Evolutionary conservation across 2,888 invertebrate species (phyloP).

Genomic region (Stegana nigrithorax): DNA sequence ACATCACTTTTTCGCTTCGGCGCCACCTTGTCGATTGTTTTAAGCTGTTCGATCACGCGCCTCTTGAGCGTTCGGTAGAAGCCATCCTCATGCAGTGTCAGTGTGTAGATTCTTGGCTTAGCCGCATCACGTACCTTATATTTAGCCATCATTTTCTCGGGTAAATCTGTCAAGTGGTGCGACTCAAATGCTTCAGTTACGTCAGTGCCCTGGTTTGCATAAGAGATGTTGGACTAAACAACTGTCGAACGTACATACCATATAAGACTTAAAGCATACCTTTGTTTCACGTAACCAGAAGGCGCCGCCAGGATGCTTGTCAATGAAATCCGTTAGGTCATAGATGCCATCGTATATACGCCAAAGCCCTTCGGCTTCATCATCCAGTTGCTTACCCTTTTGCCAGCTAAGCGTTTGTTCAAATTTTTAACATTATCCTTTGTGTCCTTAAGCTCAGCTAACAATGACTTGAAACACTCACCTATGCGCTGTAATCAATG

Average conservation of each 20-base stretch:
- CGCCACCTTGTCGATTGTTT: conserved; percentile 69
- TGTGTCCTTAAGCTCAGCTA: too few relatives aligned
- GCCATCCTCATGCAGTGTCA: conserved; percentile 79
- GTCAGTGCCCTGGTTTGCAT: conserved; percentile 74
- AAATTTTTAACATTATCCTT: too few relatives aligned
- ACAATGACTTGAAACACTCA: conserved; percentile 26
- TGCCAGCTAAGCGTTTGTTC: conserved; percentile 76
- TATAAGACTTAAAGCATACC: too few relatives aligned
- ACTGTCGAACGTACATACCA: too few relatives aligned
- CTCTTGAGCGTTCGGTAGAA: conserved; percentile 80
- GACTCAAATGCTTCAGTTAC: conserved; percentile 84
- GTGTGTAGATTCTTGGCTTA: conserved; percentile 76
- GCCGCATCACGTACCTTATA: conserved; percentile 76
- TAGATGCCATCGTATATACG: conserved; percentile 82
- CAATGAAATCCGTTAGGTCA: conserved; percentile 83
- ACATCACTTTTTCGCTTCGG: conserved; percentile 62
- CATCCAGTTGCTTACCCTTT: conserved; percentile 75
- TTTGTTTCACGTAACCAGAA: conserved; percentile 80
- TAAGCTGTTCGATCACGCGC: conserved; percentile 71
- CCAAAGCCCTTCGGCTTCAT: conserved; percentile 84
- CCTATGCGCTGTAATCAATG: conserved; percentile 54
- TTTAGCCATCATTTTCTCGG: conserved; percentile 74
- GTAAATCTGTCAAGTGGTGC: conserved; percentile 75
- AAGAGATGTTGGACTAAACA: background rate
- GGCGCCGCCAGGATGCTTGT: conserved; percentile 86